phyloP scores from a whole-genome alignment of 1,140 invertebrate species.

The Apis laboriosa region DNA sequence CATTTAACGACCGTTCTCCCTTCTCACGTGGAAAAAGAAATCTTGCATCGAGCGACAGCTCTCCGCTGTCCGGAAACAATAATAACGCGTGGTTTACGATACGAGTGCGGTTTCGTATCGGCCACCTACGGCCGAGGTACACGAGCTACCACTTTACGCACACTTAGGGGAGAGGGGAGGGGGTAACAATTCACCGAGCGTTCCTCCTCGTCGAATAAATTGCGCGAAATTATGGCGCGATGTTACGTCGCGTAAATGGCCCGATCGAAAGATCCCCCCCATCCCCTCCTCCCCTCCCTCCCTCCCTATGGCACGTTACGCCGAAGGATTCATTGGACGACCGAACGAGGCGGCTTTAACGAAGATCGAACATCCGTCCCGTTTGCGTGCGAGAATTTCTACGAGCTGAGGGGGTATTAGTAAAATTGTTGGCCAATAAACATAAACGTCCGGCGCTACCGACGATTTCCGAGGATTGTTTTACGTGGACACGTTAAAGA shows the following conservation, averaged over 20 bases:
- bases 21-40: not conserved
- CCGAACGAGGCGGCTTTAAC: not conserved
- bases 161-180: slow-evolving; percentile 72
- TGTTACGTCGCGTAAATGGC: slow-evolving; percentile 57
- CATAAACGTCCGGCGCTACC: not conserved
- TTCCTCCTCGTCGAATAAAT: slow-evolving; percentile 67
- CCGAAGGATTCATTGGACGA: slow-evolving; percentile 20
- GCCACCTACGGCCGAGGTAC: slow-evolving; percentile 73
- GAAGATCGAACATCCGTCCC: slow-evolving; percentile 13
- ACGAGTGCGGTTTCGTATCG: slow-evolving; percentile 55
- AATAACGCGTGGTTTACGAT: slow-evolving; percentile 63
- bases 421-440: not conserved
- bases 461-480: too few species aligned
- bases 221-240: slow-evolving; percentile 64
- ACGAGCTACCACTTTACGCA: slow-evolving; percentile 77
- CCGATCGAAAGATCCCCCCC: slow-evolving; percentile 38
- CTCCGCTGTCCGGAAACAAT: slow-evolving; percentile 42
- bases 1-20: not conserved
- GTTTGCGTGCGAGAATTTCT: not conserved
- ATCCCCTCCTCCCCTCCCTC: too few species aligned
- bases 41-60: not conserved
- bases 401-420: too few species aligned
- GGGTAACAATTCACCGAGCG: slow-evolving; percentile 71
- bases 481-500: too few species aligned
- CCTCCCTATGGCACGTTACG: not conserved